Conservation (phyloP, 1,140 invertebrate species). For the Scaptomyza graminum region DNA sequence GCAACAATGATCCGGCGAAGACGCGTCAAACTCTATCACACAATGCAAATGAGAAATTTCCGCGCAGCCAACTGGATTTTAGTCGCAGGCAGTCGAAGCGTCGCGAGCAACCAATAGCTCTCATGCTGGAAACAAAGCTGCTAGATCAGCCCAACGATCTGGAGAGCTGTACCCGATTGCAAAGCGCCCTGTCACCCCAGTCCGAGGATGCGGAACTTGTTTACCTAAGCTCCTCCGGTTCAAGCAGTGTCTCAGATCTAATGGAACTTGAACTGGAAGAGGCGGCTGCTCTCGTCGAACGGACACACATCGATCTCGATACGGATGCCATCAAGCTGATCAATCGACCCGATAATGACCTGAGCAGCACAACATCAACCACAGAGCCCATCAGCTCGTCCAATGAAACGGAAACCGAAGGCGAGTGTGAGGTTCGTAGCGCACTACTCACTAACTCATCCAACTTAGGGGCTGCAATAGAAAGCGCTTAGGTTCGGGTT, state of each 20-base stretch:
- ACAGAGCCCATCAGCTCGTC: conserved; percentile 54
- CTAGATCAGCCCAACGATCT: conserved; percentile 65
- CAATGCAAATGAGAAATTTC: conserved; percentile 66
- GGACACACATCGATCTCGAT: conserved; percentile 68
- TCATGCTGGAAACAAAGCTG: conserved; percentile 71
- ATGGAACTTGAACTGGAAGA: conserved; percentile 75
- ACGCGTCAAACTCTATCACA: conserved; percentile 14
- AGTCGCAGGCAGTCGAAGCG: conserved; percentile 53
- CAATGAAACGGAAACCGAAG: conserved; percentile 67
- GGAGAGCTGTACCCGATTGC: conserved; percentile 66
- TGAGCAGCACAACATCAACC: conserved; percentile 47
- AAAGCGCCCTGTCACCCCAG: conserved; percentile 62
- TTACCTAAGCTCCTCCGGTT: conserved; percentile 76
- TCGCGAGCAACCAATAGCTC: conserved; percentile 67
- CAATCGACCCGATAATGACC: conserved; percentile 49
- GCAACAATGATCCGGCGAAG: conserved; percentile 18
- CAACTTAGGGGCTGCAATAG: not conserved
- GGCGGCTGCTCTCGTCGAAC: conserved; percentile 56
- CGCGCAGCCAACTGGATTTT: conserved; percentile 75
- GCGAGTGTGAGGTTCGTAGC: conserved; percentile 50
- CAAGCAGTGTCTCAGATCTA: conserved; percentile 78
- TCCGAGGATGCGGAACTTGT: conserved; percentile 76
- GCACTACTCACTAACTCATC: conserved; percentile 8
- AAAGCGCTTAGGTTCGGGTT: not conserved
- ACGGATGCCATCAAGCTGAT: conserved; percentile 67